phyloP scores from a whole-genome alignment of 53 echinoderm and acorn worm genomes.

The Echinometra lucunter region DNA sequence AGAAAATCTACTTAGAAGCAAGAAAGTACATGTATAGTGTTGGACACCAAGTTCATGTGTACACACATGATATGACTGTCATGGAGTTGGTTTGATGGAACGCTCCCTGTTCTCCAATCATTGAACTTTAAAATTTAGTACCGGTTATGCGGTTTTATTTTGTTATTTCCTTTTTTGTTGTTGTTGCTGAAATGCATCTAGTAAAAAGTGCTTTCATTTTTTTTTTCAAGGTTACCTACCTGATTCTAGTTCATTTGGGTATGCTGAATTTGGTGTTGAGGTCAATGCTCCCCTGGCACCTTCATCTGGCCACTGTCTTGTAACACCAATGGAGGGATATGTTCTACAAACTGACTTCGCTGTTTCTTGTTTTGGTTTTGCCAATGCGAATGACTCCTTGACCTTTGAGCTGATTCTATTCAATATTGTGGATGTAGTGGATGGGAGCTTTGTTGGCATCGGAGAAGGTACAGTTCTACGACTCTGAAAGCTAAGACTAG shows the following conservation, averaged over 20 bases:
- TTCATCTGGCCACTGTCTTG: background rate
- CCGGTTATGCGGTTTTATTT: background rate
- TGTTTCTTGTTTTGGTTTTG: background rate
- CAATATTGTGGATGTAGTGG: background rate
- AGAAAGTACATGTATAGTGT: too few relatives aligned
- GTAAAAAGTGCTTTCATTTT: background rate
- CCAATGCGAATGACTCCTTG: constrained; percentile 7
- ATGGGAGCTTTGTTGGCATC: background rate
- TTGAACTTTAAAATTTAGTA: too few relatives aligned
- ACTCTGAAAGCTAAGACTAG: background rate
- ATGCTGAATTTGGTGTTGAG: background rate
- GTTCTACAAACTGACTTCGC: constrained; percentile 33
- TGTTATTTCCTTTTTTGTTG: background rate
- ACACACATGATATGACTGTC: too few relatives aligned
- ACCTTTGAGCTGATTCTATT: background rate
- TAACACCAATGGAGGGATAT: background rate
- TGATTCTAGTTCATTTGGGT: background rate
- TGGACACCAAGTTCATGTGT: too few relatives aligned
- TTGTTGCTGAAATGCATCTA: too few relatives aligned
- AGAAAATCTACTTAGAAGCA: too few relatives aligned
- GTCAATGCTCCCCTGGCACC: constrained; percentile 42
- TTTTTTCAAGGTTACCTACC: constrained; percentile 18
- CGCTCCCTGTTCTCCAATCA: too few relatives aligned
- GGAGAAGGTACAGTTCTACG: background rate
- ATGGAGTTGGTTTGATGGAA: too few relatives aligned